Evolutionary conservation across 2,888 invertebrate species (phyloP).

Genomic region (Drosophila mulleri): DNA sequence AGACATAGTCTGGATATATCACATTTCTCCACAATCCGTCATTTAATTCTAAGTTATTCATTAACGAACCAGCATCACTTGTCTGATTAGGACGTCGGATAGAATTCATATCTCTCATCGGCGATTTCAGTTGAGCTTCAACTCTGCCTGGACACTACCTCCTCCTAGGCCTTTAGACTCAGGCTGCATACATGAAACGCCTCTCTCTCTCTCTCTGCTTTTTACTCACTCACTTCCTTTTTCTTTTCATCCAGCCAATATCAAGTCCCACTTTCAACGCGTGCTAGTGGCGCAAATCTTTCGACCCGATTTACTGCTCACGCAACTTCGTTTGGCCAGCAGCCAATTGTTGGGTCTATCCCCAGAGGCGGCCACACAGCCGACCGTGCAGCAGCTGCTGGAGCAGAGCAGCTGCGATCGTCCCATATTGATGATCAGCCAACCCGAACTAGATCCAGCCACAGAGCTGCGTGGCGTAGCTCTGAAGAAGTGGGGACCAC

Average conservation of each 20-base stretch:
- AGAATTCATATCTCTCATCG: not conserved
- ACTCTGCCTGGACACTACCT: not conserved
- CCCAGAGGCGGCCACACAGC: conserved; percentile 78
- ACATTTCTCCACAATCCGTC: too few relatives aligned
- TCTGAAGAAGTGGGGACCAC: conserved; percentile 83
- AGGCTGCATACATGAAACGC: not conserved
- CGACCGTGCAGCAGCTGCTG: conserved; percentile 81
- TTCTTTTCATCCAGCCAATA: conserved; percentile 40
- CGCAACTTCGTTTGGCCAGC: conserved; percentile 88
- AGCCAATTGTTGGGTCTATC: conserved; percentile 87
- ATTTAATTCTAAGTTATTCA: too few relatives aligned
- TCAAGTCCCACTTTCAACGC: conserved; percentile 89
- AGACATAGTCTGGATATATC: too few relatives aligned
- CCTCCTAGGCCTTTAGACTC: not conserved
- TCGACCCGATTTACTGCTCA: conserved; percentile 93
- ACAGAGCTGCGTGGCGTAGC: conserved; percentile 91
- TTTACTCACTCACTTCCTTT: too few relatives aligned
- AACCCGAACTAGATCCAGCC: conserved; percentile 96
- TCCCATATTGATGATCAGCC: conserved; percentile 93
- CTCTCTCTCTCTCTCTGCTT: not conserved
- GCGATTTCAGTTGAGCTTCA: not conserved
- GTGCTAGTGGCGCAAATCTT: conserved; percentile 92
- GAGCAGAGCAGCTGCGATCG: conserved; percentile 85
- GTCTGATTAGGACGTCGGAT: not conserved
- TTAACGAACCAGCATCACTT: not conserved